Evolutionary conservation across 2,797 vertebrate species (phyloP), one percentile per base, ranked within the genome.

Genomic region (Paguma larvata): DNA sequence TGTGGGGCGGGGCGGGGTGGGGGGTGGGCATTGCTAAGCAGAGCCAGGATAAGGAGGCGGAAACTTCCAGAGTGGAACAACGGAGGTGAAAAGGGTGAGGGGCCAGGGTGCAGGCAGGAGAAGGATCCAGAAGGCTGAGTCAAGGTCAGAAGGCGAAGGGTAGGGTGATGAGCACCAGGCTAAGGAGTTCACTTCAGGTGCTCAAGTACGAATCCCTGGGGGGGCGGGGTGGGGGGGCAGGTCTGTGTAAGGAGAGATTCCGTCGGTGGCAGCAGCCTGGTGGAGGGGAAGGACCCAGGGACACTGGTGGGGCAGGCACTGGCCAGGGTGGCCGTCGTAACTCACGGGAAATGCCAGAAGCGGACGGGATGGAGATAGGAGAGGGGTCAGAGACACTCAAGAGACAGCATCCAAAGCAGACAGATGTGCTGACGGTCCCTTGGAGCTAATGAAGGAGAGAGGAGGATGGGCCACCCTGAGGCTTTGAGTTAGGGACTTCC

Each of bases 261-360:
- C 46, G 10, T 3, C 4, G 56, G 10, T 2, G 80, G 46, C 38
- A 25, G 73, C 73, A n/a, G 79, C 56, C 34, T 25, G 4, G 38
- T 1, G 32, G 18, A 6, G 4, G 32, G 63, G 34, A 3, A 21
- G 14, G 3, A 18, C 0, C 1, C 0, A 25, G 51, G 46, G 32
- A 1, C 11, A 48, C 25, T 1, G 46, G 13, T 5, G 38, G 68
- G 27, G 4, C 2, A 4, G 7, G 2, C 3, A 6, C 56, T 0
- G n/a, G n/a, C 1, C 15, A 25, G 56, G 62, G 48, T 25, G 27
- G 70, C 6, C 21, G 1, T 6, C 19, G 23, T n/a, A 27, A 8
- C 62, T 30, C 83, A 6, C 56, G 63, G 46, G 12, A 46, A 15
- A 3, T 1, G 5, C 23, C 12, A 46, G 38, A 25, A 1, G 23